These are phyloP conservation scores for Okapia johnstoni DNA, from an alignment of 2,113 vertebrate genomes.

Conservation along the genomic window DNA sequence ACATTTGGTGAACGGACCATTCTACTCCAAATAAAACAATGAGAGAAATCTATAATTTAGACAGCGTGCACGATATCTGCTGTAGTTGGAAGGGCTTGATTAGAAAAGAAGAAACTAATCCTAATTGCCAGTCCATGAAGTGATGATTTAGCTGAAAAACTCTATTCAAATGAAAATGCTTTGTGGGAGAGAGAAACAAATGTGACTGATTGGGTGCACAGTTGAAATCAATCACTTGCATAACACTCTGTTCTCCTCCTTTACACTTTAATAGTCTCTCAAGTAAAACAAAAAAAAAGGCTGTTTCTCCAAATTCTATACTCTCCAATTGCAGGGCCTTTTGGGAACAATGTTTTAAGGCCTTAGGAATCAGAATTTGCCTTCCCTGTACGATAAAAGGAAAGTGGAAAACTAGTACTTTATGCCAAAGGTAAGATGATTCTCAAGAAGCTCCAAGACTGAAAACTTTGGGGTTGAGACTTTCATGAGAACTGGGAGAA, in stretches of 20 bases:
- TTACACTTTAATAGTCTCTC: not conserved
- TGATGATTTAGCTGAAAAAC: not conserved
- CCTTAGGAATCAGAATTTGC: not conserved
- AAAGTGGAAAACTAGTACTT: not conserved
- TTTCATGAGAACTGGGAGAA: not conserved
- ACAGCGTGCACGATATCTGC: not conserved
- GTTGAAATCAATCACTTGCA: conserved; percentile 38
- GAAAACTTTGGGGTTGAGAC: not conserved
- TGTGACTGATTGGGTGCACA: not conserved
- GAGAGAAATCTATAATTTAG: not conserved
- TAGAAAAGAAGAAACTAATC: not conserved
- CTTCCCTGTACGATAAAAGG: not conserved
- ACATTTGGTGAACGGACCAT: not conserved
- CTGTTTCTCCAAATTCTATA: not conserved
- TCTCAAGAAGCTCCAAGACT: not conserved
- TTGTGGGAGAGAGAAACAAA: not conserved
- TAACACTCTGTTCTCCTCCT: not conserved
- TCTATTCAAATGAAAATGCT: not conserved
- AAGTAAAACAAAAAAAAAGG: not conserved
- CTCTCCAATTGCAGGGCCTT: not conserved
- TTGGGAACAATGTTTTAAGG: not conserved
- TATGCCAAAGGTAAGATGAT: not conserved
- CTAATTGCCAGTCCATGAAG: not conserved
- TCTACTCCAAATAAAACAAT: not conserved
- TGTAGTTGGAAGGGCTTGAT: not conserved